These are phyloP conservation scores for Amblyteles armatorius DNA, from an alignment of 2,888 invertebrate genomes.

Conservation along the genomic window DNA sequence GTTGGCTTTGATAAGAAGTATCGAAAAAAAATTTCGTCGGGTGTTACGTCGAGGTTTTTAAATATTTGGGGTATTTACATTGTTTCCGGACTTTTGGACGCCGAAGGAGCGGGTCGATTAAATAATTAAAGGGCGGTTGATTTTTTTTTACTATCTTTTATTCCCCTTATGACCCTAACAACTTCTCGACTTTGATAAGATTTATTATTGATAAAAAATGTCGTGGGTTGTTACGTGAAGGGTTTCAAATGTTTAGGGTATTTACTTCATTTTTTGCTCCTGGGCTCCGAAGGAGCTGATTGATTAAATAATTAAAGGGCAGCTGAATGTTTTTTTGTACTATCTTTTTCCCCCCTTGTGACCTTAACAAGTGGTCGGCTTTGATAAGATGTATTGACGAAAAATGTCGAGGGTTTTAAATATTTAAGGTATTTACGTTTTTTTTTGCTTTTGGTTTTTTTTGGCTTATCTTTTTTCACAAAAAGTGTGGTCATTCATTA, in stretches of 20 bases:
- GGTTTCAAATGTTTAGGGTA: neutral
- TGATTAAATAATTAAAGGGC: neutral
- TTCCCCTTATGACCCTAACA: neutral
- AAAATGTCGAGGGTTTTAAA: too few species aligned
- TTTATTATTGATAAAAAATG: neutral
- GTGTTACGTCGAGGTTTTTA: neutral
- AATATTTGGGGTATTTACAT: neutral
- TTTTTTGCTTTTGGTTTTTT: too few species aligned
- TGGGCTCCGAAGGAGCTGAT: neutral
- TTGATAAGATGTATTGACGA: too few species aligned
- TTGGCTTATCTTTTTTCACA: too few species aligned
- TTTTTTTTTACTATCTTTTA: neutral
- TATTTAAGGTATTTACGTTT: too few species aligned
- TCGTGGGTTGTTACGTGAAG: neutral
- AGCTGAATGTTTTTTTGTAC: neutral
- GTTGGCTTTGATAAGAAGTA: slow-evolving; percentile 14
- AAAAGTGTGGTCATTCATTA: too few species aligned
- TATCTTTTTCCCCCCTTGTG: too few species aligned
- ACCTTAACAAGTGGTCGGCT: too few species aligned
- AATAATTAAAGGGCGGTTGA: neutral
- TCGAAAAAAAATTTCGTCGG: neutral
- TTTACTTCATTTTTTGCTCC: neutral
- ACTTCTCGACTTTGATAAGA: slow-evolving; percentile 19
- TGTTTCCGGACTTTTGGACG: neutral
- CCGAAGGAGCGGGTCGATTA: neutral